Percentiles rank a stretch among this genome's conserved stretches.
Evolutionary conservation across 2,797 vertebrate genomes (phyloP).

Genomic region (Selene dorsalis): DNA sequence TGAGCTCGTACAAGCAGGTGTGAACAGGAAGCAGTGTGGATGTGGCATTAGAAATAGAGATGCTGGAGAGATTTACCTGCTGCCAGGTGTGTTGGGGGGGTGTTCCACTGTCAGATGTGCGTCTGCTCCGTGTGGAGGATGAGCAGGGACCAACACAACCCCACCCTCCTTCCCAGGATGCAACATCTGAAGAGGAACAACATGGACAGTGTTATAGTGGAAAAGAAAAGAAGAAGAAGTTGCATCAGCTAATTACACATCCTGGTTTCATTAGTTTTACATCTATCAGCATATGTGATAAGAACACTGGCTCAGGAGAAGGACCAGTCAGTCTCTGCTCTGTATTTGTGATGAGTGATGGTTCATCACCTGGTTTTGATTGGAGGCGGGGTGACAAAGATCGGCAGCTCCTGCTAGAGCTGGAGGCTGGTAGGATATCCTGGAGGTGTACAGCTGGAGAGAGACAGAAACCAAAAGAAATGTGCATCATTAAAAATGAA

Average conservation of each 20-base stretch:
- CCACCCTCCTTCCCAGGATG: slow-evolving; percentile 92
- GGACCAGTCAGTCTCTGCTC: too few species aligned
- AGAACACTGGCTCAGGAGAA: too few species aligned
- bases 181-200: slow-evolving; percentile 79
- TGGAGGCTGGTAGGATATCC: slow-evolving; percentile 92
- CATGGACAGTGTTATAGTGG: neutral
- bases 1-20: too few species aligned
- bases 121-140: slow-evolving; percentile 87
- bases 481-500: slow-evolving; percentile 25
- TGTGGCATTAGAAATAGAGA: too few species aligned
- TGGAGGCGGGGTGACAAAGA: slow-evolving; percentile 87
- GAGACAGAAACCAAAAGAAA: neutral
- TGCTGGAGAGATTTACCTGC: slow-evolving; percentile 83
- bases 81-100: slow-evolving; percentile 87
- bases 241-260: neutral
- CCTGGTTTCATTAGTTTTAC: too few species aligned
- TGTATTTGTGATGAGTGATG: too few species aligned
- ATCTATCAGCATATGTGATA: too few species aligned
- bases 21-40: too few species aligned
- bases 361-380: slow-evolving; percentile 90
- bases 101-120: slow-evolving; percentile 83
- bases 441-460: slow-evolving; percentile 91
- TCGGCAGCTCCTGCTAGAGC: slow-evolving; percentile 88
- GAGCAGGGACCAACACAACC: slow-evolving; percentile 83
- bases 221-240: neutral